Evolutionary conservation across 1,140 invertebrate species (phyloP), one percentile per base, ranked within the genome.

Genomic region (Nebria ingens): DNA sequence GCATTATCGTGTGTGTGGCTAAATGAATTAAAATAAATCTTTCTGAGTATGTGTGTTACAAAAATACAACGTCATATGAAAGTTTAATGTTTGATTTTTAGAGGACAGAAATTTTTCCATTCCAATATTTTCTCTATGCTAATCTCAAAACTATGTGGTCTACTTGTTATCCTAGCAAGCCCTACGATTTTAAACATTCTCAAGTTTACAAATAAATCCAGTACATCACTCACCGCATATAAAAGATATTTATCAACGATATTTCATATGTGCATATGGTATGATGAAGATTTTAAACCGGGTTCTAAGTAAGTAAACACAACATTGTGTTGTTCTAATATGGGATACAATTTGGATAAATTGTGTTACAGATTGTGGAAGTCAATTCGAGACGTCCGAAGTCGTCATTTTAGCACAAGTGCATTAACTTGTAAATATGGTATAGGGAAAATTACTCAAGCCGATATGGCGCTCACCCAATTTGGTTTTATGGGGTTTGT

Each of bases 401-500:
- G 68, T 29, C 78, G 81, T 13, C 87, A 91, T 61, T 74, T 81
- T 15, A 65, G 73, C 1, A 82, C 80, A 0, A 81, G 76, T 40
- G 64, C 60, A 54, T 68, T 72, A 40, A 73, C 75, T 1, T 71
- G 69, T 6, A 66, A 71, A 9, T 65, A 65, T 1, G 79, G 81
- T 1, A 66, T 77, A 2, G 62, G 65, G 12, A 19, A 55, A 20
- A 77, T 81, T 13, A 81, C 79, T 0, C 92, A 96, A 69, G 77
- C 83, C 56, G 90, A 93, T 59, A 82, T 95, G 79, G 83, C 83
- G 0, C 62, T 93, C 1, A 91, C 92, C 0, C 87, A 89, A 65
- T 91, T 89, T 61, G 88, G 87, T 9, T 95, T 96, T 63, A 82
- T 94, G 59, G 91, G 90, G 1, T 82, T 85, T 51, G 76, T 82